These are phyloP conservation scores for Cygnus buccinator DNA, from an alignment of 2,113 vertebrate species.

Conservation along the genomic window DNA sequence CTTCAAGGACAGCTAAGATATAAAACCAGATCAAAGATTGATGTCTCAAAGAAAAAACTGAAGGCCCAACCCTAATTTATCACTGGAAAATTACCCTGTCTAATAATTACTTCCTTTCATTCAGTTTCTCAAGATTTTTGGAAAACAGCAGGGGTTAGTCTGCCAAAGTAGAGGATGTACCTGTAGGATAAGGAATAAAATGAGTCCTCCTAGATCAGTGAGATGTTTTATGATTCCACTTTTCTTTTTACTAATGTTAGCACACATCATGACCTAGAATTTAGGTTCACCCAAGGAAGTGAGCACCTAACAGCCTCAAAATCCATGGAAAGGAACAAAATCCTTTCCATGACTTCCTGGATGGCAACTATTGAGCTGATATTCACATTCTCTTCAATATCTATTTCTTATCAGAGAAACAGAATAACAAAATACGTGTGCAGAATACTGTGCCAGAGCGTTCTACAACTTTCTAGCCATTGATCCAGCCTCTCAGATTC, in stretches of 20 bases:
- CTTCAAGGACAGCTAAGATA: constrained; percentile 5
- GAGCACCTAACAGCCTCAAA: neutral
- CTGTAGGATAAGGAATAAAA: constrained; percentile 30
- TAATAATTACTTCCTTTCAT: constrained; percentile 54
- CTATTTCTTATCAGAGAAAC: neutral
- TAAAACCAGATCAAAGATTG: constrained; percentile 66
- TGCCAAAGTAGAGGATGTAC: constrained; percentile 42
- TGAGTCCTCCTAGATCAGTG: neutral
- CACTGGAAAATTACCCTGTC: constrained; percentile 58
- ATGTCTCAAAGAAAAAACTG: constrained; percentile 24
- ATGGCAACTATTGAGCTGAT: neutral
- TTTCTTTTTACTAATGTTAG: constrained; percentile 34
- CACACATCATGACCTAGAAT: constrained; percentile 4
- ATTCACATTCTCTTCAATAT: neutral
- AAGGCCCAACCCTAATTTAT: constrained; percentile 61
- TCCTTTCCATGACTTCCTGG: neutral
- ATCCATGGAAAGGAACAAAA: neutral
- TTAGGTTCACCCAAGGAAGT: neutral
- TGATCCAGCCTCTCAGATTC: neutral
- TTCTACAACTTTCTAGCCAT: neutral
- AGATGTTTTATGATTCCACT: neutral
- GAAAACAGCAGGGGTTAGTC: constrained; percentile 29
- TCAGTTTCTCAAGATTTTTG: constrained; percentile 17
- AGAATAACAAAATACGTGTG: neutral
- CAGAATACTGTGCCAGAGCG: neutral